Percentiles rank a stretch among this genome's conserved stretches.
Evolutionary conservation across 92 coral and sea anemone genomes (phyloP).

Genomic region (Epizoanthus ramosus): DNA sequence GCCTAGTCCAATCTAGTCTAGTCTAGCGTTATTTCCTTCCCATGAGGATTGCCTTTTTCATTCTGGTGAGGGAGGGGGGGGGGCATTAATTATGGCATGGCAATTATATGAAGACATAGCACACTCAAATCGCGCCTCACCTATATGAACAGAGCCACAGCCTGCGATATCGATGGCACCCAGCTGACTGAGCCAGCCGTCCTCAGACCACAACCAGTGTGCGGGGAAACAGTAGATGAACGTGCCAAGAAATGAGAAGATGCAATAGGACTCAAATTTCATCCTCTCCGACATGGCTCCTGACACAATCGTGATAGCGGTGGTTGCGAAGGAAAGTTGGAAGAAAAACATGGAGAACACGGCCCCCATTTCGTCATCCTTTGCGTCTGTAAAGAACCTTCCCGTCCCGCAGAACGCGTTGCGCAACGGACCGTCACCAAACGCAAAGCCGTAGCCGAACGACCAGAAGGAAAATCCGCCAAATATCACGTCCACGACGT

Average conservation of each 20-base stretch:
- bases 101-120: too few relatives aligned
- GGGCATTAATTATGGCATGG: too few relatives aligned
- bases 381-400: slow-evolving; percentile 71
- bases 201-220: slow-evolving; percentile 68
- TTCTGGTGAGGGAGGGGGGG: too few relatives aligned
- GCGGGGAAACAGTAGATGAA: slow-evolving; percentile 68
- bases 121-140: slow-evolving; percentile 20
- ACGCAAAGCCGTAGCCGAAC: slow-evolving; percentile 74
- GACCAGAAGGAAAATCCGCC: slow-evolving; percentile 83
- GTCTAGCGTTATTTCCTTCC: too few relatives aligned
- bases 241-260: slow-evolving; percentile 63
- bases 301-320: slow-evolving; percentile 69
- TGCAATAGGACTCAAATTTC: slow-evolving; percentile 63
- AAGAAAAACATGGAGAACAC: slow-evolving; percentile 66
- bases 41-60: too few relatives aligned
- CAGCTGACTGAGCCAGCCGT: slow-evolving; percentile 62
- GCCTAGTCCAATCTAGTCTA: too few relatives aligned
- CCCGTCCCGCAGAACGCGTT: slow-evolving; percentile 80
- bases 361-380: slow-evolving; percentile 68
- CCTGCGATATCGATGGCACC: slow-evolving; percentile 72
- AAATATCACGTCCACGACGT: slow-evolving; percentile 75
- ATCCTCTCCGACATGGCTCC: slow-evolving; percentile 72
- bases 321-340: slow-evolving; percentile 69
- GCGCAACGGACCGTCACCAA: slow-evolving; percentile 62
- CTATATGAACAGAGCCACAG: slow-evolving; percentile 63